Conservation (phyloP, 2,113 vertebrate species). For the Dicrurus megarhynchus region DNA sequence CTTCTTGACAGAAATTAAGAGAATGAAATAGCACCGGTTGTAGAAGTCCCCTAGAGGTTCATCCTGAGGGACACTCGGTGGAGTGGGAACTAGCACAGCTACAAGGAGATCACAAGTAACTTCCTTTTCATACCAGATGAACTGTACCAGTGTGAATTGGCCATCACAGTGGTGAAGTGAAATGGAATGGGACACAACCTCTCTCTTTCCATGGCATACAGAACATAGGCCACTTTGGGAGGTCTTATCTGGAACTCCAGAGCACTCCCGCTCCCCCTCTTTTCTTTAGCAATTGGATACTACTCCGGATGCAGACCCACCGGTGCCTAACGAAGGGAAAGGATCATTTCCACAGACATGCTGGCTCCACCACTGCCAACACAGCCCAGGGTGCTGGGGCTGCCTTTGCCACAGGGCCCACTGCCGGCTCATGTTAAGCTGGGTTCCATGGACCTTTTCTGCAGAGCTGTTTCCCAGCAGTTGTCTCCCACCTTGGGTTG, state of each 20-base stretch:
- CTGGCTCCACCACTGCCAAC: not conserved
- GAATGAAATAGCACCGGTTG: not conserved
- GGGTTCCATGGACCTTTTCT: not conserved
- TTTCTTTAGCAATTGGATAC: not conserved
- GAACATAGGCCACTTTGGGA: not conserved
- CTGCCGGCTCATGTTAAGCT: not conserved
- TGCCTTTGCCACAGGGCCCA: not conserved
- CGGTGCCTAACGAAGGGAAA: not conserved
- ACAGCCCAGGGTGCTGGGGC: not conserved
- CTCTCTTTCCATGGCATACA: not conserved
- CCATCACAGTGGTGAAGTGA: not conserved
- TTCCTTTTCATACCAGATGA: not conserved
- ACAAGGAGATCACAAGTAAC: fast-evolving
- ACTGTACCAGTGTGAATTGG: not conserved
- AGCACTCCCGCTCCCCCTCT: not conserved
- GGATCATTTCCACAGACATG: fast-evolving
- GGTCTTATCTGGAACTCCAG: not conserved
- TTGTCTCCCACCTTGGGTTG: fast-evolving
- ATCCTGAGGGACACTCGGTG: not conserved
- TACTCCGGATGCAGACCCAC: not conserved
- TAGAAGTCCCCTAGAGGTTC: not conserved
- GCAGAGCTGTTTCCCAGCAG: not conserved
- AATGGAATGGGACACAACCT: not conserved
- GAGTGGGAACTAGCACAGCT: not conserved
- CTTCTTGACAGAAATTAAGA: not conserved